phyloP scores from a whole-genome alignment of 1,140 invertebrate genomes.

The Hyles euphorbiae region DNA sequence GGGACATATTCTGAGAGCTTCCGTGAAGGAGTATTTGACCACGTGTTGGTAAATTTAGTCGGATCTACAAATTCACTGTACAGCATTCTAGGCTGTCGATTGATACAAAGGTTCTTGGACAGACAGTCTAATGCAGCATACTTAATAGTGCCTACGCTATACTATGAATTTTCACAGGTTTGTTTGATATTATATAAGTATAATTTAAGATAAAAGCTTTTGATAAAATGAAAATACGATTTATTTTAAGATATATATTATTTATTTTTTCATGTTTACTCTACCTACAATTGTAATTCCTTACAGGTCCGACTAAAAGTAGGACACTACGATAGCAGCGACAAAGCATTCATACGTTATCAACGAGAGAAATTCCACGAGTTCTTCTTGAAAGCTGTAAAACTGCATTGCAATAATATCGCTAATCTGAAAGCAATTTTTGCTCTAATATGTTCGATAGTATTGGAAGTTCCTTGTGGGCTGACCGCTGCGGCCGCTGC shows the following conservation, averaged over 20 bases:
- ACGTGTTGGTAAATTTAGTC: slow-evolving; percentile 68
- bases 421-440: slow-evolving; percentile 75
- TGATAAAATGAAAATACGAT: too few species aligned
- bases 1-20: slow-evolving; percentile 58
- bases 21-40: slow-evolving; percentile 58
- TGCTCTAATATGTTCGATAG: slow-evolving; percentile 72
- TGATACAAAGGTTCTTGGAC: slow-evolving; percentile 76
- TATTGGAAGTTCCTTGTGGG: slow-evolving; percentile 77
- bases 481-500: slow-evolving; percentile 75
- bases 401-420: slow-evolving; percentile 59
- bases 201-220: too few species aligned
- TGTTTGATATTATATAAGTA: background rate
- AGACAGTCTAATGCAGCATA: slow-evolving; percentile 65
- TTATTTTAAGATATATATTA: too few species aligned
- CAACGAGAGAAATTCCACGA: slow-evolving; percentile 73
- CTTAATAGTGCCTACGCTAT: slow-evolving; percentile 74
- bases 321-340: slow-evolving; percentile 48
- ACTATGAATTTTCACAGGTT: slow-evolving; percentile 65
- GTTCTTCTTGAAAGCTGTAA: slow-evolving; percentile 65
- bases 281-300: background rate
- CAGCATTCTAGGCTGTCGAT: slow-evolving; percentile 73
- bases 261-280: too few species aligned
- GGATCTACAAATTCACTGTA: slow-evolving; percentile 50
- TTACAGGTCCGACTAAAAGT: slow-evolving; percentile 55
- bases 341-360: slow-evolving; percentile 70